Percentiles rank a stretch among this genome's conserved stretches.
Conservation (phyloP, 2,797 vertebrate genomes). For the Ctenochaetus hawaiiensis region DNA sequence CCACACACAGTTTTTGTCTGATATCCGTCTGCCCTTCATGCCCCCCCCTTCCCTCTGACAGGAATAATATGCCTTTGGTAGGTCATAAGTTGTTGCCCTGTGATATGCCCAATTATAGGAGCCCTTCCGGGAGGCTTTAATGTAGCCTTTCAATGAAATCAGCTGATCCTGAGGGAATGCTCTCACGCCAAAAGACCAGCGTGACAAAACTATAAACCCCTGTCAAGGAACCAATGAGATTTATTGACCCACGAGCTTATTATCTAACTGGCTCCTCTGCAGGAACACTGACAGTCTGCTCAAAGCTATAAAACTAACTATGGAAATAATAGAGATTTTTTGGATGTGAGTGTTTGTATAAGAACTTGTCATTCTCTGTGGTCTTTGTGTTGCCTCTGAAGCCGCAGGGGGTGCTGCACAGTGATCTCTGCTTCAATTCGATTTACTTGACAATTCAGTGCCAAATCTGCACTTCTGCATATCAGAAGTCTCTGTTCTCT, state of each 20-base stretch:
- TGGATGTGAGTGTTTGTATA: slow-evolving; percentile 53
- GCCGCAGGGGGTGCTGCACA: slow-evolving; percentile 44
- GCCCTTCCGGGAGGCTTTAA: slow-evolving; percentile 31
- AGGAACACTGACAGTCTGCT: slow-evolving; percentile 33
- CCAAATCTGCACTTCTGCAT: slow-evolving; percentile 58
- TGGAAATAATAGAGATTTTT: slow-evolving; percentile 49
- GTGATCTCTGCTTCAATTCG: slow-evolving; percentile 51
- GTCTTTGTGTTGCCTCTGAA: slow-evolving; percentile 62
- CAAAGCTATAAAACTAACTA: slow-evolving; percentile 33
- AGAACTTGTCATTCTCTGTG: slow-evolving; percentile 54
- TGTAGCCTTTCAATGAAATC: slow-evolving; percentile 59
- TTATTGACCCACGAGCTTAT: slow-evolving; percentile 44
- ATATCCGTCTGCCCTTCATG: slow-evolving; percentile 3
- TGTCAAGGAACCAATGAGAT: slow-evolving; percentile 44
- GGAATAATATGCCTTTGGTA: slow-evolving; percentile 9
- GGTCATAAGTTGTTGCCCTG: slow-evolving; percentile 24
- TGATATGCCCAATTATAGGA: slow-evolving; percentile 36
- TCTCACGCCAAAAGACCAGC: slow-evolving; percentile 52
- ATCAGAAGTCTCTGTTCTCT: slow-evolving; percentile 54
- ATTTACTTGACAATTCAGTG: slow-evolving; percentile 68
- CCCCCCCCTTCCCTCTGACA: not conserved
- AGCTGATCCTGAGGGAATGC: slow-evolving; percentile 61
- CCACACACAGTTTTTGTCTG: not conserved
- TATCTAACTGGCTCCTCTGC: slow-evolving; percentile 33
- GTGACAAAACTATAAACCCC: slow-evolving; percentile 54